A percentile compares a stretch with the other conserved stretches of the same genome.
phyloP scores from a whole-genome alignment of 2,797 vertebrate genomes.

The Etheostoma perlongum region DNA sequence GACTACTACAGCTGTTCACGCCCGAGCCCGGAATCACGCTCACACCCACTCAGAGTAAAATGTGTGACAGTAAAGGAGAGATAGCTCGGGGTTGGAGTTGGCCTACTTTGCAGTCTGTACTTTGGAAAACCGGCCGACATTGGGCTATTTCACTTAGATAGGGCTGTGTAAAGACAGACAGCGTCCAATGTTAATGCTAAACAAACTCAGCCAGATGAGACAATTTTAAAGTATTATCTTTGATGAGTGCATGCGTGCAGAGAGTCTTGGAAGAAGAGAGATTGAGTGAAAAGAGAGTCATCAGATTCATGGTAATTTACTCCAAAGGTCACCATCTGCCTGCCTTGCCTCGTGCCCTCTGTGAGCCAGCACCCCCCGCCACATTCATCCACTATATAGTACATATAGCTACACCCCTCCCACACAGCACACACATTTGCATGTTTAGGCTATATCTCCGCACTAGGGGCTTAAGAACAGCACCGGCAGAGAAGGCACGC shows the following conservation, averaged over 20 bases:
- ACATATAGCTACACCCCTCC: not conserved
- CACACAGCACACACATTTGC: not conserved
- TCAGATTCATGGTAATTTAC: conserved; percentile 81
- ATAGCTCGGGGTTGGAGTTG: conserved; percentile 75
- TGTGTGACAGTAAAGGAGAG: conserved; percentile 64
- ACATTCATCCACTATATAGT: conserved; percentile 37
- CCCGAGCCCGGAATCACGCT: conserved; percentile 62
- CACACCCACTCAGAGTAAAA: conserved; percentile 68
- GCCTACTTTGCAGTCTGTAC: conserved; percentile 74
- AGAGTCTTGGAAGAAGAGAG: not conserved
- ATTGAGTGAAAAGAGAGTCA: conserved; percentile 61
- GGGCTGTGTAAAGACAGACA: not conserved
- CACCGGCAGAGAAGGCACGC: conserved; percentile 32
- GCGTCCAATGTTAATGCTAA: not conserved
- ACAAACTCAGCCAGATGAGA: conserved; percentile 1
- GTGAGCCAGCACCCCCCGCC: conserved; percentile 49
- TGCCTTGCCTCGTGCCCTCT: conserved; percentile 64
- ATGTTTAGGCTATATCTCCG: conserved; percentile 9
- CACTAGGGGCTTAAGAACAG: conserved; percentile 30
- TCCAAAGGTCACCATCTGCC: conserved; percentile 86
- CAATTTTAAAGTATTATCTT: not conserved
- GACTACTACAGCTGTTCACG: conserved; percentile 80
- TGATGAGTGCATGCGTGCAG: not conserved
- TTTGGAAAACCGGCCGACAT: conserved; percentile 44
- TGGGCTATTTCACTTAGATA: conserved; percentile 26